Conservation (phyloP, 2,113 vertebrate genomes). For the Onychorhynchus coronatus region DNA sequence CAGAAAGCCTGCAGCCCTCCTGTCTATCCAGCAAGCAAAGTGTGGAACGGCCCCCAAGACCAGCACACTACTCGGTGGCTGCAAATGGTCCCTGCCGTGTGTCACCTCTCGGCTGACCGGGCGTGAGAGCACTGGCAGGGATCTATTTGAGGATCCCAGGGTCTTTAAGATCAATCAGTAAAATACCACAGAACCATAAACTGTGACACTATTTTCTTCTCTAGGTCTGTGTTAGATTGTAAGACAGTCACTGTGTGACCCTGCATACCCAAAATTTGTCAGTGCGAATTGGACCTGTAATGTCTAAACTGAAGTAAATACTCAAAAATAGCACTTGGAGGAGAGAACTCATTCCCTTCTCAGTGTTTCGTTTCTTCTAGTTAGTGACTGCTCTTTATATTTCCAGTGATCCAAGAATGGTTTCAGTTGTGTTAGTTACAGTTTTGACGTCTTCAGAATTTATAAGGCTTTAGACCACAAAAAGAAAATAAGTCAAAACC, state of each 20-base stretch:
- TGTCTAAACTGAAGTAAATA: not conserved
- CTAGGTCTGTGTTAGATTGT: no score
- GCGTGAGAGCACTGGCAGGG: accelerated
- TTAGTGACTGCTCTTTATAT: not conserved
- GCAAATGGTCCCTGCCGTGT: accelerated
- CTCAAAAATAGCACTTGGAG: not conserved
- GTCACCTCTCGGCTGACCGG: not conserved
- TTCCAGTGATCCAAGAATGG: not conserved
- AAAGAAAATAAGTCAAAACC: not conserved
- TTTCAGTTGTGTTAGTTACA: not conserved
- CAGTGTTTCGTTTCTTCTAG: not conserved
- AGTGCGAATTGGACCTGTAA: not conserved
- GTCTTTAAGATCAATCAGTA: not conserved
- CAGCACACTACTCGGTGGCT: accelerated
- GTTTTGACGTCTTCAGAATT: not conserved
- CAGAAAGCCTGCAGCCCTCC: not conserved
- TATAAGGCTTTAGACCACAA: not conserved
- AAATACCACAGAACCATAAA: not conserved
- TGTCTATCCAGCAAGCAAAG: not conserved
- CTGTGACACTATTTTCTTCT: not conserved
- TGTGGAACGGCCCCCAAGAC: accelerated
- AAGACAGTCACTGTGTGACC: not conserved
- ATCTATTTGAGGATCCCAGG: not conserved
- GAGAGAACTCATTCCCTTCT: not conserved
- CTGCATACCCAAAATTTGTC: not conserved